Percentiles rank a stretch among this genome's conserved stretches.
phyloP scores from a whole-genome alignment of 2,797 vertebrate genomes.

The Aldrovandia affinis region DNA sequence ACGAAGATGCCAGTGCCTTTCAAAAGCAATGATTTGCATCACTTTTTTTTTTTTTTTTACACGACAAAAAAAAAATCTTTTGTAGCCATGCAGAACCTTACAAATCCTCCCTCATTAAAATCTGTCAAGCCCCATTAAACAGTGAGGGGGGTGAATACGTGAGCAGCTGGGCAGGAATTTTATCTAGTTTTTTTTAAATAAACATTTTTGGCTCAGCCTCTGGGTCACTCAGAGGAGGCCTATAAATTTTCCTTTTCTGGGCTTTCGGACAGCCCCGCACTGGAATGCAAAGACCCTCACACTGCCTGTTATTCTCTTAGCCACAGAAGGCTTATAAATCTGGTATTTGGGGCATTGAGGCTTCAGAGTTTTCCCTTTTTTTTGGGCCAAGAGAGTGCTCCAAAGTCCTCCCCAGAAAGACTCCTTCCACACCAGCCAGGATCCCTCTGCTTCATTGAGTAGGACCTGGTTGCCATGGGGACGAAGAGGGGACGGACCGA shows the following conservation, averaged over 20 bases:
- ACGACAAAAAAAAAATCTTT: neutral
- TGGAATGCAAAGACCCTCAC: conserved; percentile 39
- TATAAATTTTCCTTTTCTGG: conserved; percentile 33
- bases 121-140: conserved; percentile 38
- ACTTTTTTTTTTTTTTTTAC: conserved; percentile 32
- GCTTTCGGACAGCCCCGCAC: conserved; percentile 25
- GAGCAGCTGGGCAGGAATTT: conserved; percentile 21
- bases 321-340: conserved; percentile 32
- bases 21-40: conserved; percentile 41
- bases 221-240: conserved; percentile 27
- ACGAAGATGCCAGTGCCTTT: conserved; percentile 30
- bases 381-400: neutral
- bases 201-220: conserved; percentile 27
- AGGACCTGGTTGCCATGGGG: conserved; percentile 37
- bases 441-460: conserved; percentile 40
- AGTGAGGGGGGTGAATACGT: conserved; percentile 7
- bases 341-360: conserved; percentile 34
- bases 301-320: conserved; percentile 23
- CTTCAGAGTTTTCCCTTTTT: neutral
- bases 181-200: conserved; percentile 22
- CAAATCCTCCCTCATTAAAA: conserved; percentile 43
- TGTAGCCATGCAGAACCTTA: conserved; percentile 31
- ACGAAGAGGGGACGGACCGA: conserved; percentile 26
- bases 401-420: conserved; percentile 19
- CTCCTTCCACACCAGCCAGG: conserved; percentile 26